phyloP scores from a whole-genome alignment of 2,797 vertebrate species.

The Xenops minutus region DNA sequence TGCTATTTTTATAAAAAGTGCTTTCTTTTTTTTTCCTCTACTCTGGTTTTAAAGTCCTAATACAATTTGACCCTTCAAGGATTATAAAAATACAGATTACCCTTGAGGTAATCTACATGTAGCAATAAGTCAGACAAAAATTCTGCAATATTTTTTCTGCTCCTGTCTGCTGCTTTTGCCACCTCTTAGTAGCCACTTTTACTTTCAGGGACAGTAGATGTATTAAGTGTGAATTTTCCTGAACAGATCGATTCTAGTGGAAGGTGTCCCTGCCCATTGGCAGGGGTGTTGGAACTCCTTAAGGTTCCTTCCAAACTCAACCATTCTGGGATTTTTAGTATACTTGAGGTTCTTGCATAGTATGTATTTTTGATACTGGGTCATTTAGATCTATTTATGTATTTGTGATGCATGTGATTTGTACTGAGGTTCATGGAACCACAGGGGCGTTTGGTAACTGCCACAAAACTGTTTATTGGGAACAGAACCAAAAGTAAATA shows the following conservation, averaged over 20 bases:
- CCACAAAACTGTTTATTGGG: constrained; percentile 28
- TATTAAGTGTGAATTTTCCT: constrained; percentile 71
- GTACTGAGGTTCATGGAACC: not conserved
- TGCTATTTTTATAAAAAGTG: constrained; percentile 76
- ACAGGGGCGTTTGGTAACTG: not conserved
- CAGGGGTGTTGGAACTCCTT: not conserved
- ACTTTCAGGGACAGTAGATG: constrained; percentile 57
- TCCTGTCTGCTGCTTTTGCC: constrained; percentile 33
- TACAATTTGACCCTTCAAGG: constrained; percentile 38
- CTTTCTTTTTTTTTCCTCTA: not conserved
- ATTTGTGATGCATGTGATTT: constrained; percentile 34
- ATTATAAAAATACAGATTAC: constrained; percentile 33
- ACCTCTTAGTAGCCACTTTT: constrained; percentile 29
- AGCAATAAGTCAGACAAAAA: constrained; percentile 50
- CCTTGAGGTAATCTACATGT: not conserved
- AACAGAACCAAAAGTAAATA: constrained; percentile 27
- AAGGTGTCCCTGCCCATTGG: not conserved
- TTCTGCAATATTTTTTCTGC: constrained; percentile 12
- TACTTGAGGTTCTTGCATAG: constrained; percentile 64
- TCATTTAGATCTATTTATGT: constrained; percentile 60
- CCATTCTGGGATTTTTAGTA: not conserved
- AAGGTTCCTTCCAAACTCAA: not conserved
- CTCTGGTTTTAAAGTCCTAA: not conserved
- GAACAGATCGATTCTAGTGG: not conserved
- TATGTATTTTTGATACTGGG: constrained; percentile 74